Conservation (phyloP, 2,797 vertebrate species). For the Gymnocypris eckloni region DNA sequence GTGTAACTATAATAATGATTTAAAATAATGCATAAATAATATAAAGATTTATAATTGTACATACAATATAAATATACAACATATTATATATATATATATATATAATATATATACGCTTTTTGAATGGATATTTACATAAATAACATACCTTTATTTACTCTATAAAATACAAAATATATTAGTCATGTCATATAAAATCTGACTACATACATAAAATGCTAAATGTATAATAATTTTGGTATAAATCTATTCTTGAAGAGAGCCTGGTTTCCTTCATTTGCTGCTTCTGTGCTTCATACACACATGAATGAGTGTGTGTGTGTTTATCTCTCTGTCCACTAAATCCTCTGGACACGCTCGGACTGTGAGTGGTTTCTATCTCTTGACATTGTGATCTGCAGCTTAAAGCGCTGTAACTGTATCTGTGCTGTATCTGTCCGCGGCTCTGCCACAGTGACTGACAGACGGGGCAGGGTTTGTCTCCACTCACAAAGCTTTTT, state of each 20-base stretch:
- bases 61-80: neutral
- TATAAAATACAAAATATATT: neutral
- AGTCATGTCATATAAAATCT: too few species aligned
- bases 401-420: slow-evolving; percentile 66
- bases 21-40: neutral
- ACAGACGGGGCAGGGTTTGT: slow-evolving; percentile 63
- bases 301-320: neutral
- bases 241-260: neutral
- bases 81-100: neutral
- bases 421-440: slow-evolving; percentile 71
- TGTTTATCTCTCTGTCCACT: slow-evolving; percentile 29
- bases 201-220: neutral
- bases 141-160: neutral
- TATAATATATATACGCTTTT: neutral
- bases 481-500: slow-evolving; percentile 66
- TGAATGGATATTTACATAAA: too few species aligned
- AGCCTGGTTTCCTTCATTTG: neutral
- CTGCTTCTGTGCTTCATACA: neutral
- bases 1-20: neutral
- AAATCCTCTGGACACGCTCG: slow-evolving; percentile 52
- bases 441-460: slow-evolving; percentile 63
- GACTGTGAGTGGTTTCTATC: slow-evolving; percentile 57
- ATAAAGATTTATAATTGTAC: too few species aligned
- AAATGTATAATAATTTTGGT: neutral
- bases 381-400: slow-evolving; percentile 56